Evolutionary conservation across 2,113 vertebrate genomes (phyloP).

Genomic region (Tinamus guttatus): DNA sequence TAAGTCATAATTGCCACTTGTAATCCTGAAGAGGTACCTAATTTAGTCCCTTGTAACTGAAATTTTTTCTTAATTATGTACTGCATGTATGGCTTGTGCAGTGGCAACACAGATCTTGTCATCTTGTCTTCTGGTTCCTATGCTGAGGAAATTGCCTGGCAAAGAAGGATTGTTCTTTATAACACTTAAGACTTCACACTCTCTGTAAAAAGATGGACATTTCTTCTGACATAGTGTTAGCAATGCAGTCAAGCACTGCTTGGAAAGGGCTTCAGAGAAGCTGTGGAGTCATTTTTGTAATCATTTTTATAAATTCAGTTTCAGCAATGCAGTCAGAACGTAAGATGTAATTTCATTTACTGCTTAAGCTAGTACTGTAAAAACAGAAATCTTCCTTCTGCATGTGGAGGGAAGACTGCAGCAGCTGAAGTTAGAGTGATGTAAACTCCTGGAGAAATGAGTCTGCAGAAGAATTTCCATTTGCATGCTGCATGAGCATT

Average conservation of each 20-base stretch:
- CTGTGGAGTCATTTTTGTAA: background rate
- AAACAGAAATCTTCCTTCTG: background rate
- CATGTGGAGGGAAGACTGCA: background rate
- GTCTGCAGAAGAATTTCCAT: background rate
- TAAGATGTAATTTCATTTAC: background rate
- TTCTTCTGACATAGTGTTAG: background rate
- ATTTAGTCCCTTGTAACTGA: background rate
- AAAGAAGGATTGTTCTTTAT: background rate
- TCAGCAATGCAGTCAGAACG: background rate
- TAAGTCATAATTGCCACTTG: background rate
- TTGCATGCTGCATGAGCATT: background rate
- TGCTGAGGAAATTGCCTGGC: background rate
- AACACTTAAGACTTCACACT: background rate
- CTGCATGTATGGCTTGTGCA: background rate
- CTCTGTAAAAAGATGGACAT: background rate
- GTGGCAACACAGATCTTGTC: background rate
- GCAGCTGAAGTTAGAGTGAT: background rate
- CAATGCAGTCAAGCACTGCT: background rate
- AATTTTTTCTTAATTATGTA: slow-evolving; percentile 18
- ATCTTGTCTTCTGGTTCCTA: background rate
- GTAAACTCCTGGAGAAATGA: background rate
- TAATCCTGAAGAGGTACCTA: background rate
- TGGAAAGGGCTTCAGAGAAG: slow-evolving; percentile 8
- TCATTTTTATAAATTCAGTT: background rate
- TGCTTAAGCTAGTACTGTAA: background rate